A percentile compares a stretch with the other conserved stretches of the same genome.
These are phyloP conservation scores for Enhydra lutris DNA, from an alignment of 2,113 vertebrate genomes.

Conservation along the genomic window DNA sequence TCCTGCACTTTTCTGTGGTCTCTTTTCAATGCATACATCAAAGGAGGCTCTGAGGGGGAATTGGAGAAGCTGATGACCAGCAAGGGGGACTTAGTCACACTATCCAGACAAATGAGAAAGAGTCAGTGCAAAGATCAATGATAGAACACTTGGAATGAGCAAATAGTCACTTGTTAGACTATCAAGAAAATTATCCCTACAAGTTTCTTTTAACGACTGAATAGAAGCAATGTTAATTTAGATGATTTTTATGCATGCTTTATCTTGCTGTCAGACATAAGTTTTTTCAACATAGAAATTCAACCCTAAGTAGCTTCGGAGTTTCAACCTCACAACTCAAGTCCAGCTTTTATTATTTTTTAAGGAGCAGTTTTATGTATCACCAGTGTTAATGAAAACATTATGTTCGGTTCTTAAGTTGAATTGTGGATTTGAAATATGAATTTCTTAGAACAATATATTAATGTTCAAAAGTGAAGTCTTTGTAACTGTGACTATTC, in stretches of 20 bases:
- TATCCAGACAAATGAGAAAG: not conserved
- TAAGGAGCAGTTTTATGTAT: conserved; percentile 57
- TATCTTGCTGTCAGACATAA: conserved; percentile 29
- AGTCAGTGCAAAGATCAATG: not conserved
- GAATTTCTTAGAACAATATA: conserved; percentile 53
- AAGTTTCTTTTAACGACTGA: conserved; percentile 7
- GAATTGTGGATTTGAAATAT: conserved; percentile 60
- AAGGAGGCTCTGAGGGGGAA: not conserved
- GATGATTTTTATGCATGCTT: conserved; percentile 34
- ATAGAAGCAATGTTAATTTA: conserved; percentile 18
- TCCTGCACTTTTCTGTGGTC: not conserved
- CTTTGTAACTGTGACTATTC: conserved; percentile 42
- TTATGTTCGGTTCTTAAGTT: conserved; percentile 59
- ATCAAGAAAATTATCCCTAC: not conserved
- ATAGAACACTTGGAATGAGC: not conserved
- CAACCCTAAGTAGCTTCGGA: conserved; percentile 27
- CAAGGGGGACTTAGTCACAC: not conserved
- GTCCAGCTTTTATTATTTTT: conserved; percentile 54
- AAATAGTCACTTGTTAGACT: not conserved
- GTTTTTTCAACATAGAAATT: conserved; percentile 52
- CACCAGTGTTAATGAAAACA: conserved; percentile 66
- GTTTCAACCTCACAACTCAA: conserved; percentile 20
- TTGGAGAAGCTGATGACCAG: not conserved
- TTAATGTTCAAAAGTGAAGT: conserved; percentile 49
- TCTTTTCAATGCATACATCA: not conserved